Evolutionary conservation across 2,797 vertebrate species (phyloP), one percentile per base, ranked within the genome.

Genomic region (Sciurus vulgaris): DNA sequence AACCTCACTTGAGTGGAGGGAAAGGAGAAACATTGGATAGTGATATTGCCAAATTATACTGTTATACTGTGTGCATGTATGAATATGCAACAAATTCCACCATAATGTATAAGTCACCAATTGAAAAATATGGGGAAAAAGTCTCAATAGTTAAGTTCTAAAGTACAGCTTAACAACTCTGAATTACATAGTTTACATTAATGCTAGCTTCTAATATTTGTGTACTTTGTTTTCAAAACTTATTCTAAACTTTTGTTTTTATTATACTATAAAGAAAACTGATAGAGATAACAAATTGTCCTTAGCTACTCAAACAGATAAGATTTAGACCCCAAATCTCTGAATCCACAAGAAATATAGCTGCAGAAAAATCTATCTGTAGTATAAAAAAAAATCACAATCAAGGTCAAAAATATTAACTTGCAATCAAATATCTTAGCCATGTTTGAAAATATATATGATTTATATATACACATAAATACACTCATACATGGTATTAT

Each of bases 151-250:
- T 72, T 70, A 65, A 20, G 11, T 78, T 74, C 63, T 63, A 92
- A 70, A 86, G 63, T 26, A 26, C 3, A 59, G 35, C 28, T 82
- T 49, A n/a, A 54, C n/a, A 93, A 70, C 17, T 51, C 22, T 65
- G 78, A 87, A 47, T 61, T 51, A 4, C 11, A 59, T 14, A 22
- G 11, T 73, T 72, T 67, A 51, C 13, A 73, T 41, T 41, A 73
- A 49, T 61, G 54, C 33, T 74, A 65, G 78, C 41, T 65, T 51
- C 18, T 74, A 24, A 51, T 74, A 63, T 51, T 63, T 72, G 18
- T 85, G 17, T 65, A 63, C 63, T 41, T 92, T 79, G 49, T 69
- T 88, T 78, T 78, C n/a, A 83, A 86, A 86, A 90, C 54, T 65
- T 67, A 65, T 33, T 76, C 8, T 91, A 76, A n/a, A 4, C 33